Evolutionary conservation across 2,797 vertebrate species (phyloP).

Genomic region (Gallinago nigripennis): DNA sequence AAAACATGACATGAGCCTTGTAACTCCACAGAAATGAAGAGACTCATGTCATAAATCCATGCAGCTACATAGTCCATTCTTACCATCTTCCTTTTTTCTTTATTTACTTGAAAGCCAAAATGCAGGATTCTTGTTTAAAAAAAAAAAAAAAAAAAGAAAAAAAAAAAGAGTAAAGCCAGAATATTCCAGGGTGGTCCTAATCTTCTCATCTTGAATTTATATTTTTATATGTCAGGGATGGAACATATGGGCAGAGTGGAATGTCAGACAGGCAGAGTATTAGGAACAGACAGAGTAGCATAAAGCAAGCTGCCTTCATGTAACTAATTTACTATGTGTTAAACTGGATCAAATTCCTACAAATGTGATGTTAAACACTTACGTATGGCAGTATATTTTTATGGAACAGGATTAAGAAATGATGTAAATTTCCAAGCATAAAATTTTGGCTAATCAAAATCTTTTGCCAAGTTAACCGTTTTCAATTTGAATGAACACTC

Average conservation of each 20-base stretch:
- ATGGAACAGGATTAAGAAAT: slow-evolving; percentile 50
- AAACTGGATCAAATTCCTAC: slow-evolving; percentile 54
- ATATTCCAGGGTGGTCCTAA: slow-evolving; percentile 29
- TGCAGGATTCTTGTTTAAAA: neutral
- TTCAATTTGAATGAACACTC: slow-evolving; percentile 12
- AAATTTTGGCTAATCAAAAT: slow-evolving; percentile 42
- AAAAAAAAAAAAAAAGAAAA: neutral
- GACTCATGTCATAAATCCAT: neutral
- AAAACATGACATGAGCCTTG: neutral
- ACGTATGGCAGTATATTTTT: slow-evolving; percentile 49
- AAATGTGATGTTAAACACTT: slow-evolving; percentile 54
- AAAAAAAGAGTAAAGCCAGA: neutral
- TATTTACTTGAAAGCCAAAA: neutral
- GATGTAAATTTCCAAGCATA: slow-evolving; percentile 52
- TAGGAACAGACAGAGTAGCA: slow-evolving; percentile 29
- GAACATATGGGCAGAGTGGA: slow-evolving; percentile 46
- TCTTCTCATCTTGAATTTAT: slow-evolving; percentile 32
- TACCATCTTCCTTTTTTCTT: neutral
- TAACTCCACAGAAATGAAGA: neutral
- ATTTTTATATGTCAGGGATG: slow-evolving; percentile 14
- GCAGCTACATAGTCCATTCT: neutral
- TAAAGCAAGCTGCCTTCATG: neutral
- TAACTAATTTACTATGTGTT: slow-evolving; percentile 60
- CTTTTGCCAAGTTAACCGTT: slow-evolving; percentile 5
- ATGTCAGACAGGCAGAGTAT: slow-evolving; percentile 12